A percentile compares a stretch with the other conserved stretches of the same genome.
phyloP scores from a whole-genome alignment of 2,113 vertebrate genomes.

The Promerops cafer region DNA sequence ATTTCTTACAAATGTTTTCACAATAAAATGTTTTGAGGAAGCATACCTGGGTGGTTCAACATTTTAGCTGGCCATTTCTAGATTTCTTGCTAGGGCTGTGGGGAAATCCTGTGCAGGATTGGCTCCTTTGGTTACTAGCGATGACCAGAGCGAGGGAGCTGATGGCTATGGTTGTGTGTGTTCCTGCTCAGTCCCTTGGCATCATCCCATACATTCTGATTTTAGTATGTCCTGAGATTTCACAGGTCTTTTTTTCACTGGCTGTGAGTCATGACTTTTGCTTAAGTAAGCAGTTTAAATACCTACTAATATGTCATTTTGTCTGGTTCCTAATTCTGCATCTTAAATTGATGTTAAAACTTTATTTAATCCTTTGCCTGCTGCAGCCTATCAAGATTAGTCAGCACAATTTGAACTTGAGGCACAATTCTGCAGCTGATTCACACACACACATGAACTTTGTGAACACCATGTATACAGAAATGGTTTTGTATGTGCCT shows the following conservation, averaged over 20 bases:
- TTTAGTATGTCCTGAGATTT: background rate
- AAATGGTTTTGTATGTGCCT: background rate
- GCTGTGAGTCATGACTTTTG: background rate
- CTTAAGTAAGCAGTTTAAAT: background rate
- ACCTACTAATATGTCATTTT: background rate
- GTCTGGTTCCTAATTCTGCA: background rate
- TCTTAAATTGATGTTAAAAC: background rate
- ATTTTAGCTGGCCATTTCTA: background rate
- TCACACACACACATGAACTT: background rate
- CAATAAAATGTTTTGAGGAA: background rate
- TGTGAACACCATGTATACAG: background rate
- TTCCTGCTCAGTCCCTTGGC: background rate
- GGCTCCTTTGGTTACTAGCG: background rate
- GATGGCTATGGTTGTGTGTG: fast-evolving
- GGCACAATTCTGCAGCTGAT: background rate
- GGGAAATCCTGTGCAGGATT: background rate
- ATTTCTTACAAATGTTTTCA: background rate
- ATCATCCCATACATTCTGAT: background rate
- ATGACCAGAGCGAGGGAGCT: background rate
- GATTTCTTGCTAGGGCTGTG: background rate
- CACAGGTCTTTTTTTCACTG: background rate
- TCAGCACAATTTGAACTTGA: background rate
- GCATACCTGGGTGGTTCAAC: background rate
- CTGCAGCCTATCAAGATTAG: background rate
- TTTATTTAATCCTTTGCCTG: background rate